Evolutionary conservation across 2,888 invertebrate genomes (phyloP), one percentile per base, ranked within the genome.

Genomic region (Drosophila aldrichi): DNA sequence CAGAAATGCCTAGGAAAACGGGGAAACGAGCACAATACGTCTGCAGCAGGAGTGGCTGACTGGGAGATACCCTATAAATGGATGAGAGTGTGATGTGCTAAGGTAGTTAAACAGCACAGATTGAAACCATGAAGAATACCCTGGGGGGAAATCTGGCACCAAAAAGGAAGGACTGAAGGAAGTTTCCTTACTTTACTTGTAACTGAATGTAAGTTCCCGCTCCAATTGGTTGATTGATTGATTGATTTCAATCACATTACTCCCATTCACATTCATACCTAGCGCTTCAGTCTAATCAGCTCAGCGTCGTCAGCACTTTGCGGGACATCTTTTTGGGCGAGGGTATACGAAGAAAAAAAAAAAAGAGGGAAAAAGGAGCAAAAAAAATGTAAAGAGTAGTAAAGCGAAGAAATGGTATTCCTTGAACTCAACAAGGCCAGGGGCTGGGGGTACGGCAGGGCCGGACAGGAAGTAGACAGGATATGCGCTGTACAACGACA

Each of bases 401-500:
- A 16, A 22, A 16, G 38, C 25, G 52, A 25, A 52, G 36, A 36
- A 40, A 22, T 22, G 38, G 46, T n/a, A 43, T 58, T 38, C 38
- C 38, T 48, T 49, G 58, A 46, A 4, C 46, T 36, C 25, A 46
- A 18, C 22, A 44, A 20, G 10, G 43, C 12, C 6, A 6, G 3
- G 20, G 43, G 7, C 1, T 2, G 20, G 20, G 38, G 0, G 40
- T n/a, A 16, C 3, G 9, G 43, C 7, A 2, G 34, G 62, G 49
- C n/a, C 40, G 52, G 64, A 49, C 57, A 77, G 70, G 61, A 62
- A 18, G 59, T 52, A 41, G 36, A 57, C 63, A 59, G 78, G 76
- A 75, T 75, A 70, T 75, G 72, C 63, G 72, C 54, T 66, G 65
- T 61, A 64, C 55, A 67, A 67, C 59, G 64, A 67, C 73, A 73